phyloP scores from a whole-genome alignment of 2,113 vertebrate genomes.

The Silurus glanis region DNA sequence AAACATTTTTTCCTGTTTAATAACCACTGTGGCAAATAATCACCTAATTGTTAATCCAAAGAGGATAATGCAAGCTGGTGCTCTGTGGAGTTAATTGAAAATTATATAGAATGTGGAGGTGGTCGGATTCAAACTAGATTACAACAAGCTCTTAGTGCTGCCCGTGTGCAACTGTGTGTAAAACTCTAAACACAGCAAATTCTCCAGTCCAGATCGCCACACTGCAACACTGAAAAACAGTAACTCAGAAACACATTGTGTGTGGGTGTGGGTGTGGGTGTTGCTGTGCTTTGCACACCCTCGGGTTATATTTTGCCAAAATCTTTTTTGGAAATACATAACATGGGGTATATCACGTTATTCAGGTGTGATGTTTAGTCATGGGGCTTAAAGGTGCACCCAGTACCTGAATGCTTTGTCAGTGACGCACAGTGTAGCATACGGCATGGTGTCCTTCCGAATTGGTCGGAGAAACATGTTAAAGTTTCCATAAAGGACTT shows the following conservation, averaged over 20 bases:
- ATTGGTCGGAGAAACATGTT: too few species aligned
- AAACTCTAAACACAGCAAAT: not conserved
- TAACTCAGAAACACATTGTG: not conserved
- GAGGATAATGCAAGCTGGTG: slow-evolving; percentile 23
- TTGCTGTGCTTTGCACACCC: too few species aligned
- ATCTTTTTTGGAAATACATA: too few species aligned
- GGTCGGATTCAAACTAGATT: slow-evolving; percentile 4
- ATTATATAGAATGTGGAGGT: slow-evolving; percentile 26
- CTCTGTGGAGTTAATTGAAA: slow-evolving; percentile 39
- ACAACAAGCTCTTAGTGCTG: not conserved
- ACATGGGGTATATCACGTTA: too few species aligned
- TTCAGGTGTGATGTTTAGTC: too few species aligned
- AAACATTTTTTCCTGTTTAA: slow-evolving; percentile 10
- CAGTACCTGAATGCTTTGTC: too few species aligned
- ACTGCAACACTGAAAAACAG: not conserved
- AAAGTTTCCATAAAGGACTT: too few species aligned
- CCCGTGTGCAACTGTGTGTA: not conserved
- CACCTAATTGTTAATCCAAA: slow-evolving; percentile 24
- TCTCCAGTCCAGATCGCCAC: not conserved
- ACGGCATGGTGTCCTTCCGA: too few species aligned
- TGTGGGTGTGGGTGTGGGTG: not conserved
- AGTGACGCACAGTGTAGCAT: too few species aligned
- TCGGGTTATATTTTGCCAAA: too few species aligned
- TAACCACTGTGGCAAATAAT: slow-evolving; percentile 14
- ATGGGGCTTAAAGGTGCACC: too few species aligned